Percentiles rank a stretch among this genome's conserved stretches.
phyloP scores from a whole-genome alignment of 2,888 invertebrate species.

The Drosophila prolongata region DNA sequence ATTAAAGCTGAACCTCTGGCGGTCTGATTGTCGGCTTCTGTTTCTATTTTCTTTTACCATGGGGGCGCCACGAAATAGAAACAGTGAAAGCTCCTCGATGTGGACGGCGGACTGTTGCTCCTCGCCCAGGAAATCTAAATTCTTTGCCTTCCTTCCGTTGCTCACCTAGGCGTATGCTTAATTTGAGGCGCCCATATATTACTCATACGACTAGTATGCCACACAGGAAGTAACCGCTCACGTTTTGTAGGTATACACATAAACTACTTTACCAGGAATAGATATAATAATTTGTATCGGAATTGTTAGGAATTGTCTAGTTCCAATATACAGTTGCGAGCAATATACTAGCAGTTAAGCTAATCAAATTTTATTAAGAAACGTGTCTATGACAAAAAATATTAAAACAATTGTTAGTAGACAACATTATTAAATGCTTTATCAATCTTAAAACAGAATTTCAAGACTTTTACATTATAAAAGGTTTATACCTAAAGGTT shows the following conservation, averaged over 20 bases:
- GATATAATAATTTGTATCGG: neutral
- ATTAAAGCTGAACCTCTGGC: slow-evolving; percentile 49
- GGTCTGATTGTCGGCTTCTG: slow-evolving; percentile 11
- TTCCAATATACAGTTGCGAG: neutral
- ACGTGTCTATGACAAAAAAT: neutral
- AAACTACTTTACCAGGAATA: neutral
- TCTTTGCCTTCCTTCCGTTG: neutral
- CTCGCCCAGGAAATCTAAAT: slow-evolving; percentile 4
- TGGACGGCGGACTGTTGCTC: no score
- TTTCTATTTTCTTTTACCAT: neutral
- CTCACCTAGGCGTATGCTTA: slow-evolving; percentile 52
- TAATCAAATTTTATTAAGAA: neutral
- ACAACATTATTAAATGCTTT: no score
- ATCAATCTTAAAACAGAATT: no score
- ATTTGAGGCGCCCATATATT: slow-evolving; percentile 35
- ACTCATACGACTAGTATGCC: slow-evolving; percentile 43
- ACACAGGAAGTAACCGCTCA: slow-evolving; percentile 25
- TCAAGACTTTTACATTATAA: no score
- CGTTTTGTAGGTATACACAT: neutral
- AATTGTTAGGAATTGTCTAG: neutral
- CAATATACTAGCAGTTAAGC: neutral
- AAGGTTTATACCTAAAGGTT: no score
- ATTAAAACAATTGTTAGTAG: no score
- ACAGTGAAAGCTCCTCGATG: slow-evolving; percentile 21
- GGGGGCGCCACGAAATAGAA: slow-evolving; percentile 9